A percentile compares a stretch with the other conserved stretches of the same genome.
These are phyloP conservation scores for Drosophila lacicola DNA, from an alignment of 2,888 invertebrate genomes.

Conservation along the genomic window DNA sequence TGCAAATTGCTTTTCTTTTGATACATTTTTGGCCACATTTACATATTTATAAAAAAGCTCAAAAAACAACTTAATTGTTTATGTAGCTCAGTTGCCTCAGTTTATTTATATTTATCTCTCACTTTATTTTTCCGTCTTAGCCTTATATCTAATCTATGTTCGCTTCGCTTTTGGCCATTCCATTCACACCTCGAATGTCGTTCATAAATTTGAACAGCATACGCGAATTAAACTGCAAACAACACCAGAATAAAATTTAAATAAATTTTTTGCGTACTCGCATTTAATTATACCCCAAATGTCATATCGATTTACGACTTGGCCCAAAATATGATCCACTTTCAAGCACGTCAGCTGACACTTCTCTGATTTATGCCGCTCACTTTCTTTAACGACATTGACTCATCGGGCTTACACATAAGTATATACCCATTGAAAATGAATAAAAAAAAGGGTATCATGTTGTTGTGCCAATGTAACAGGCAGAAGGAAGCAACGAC, in stretches of 20 bases:
- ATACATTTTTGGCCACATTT: neutral
- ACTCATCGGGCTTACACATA: slow-evolving; percentile 7
- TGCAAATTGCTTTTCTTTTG: too few species aligned
- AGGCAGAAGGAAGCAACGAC: too few species aligned
- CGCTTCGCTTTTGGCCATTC: slow-evolving; percentile 19
- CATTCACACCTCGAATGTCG: slow-evolving; percentile 46
- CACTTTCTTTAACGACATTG: slow-evolving; percentile 14
- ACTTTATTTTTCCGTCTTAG: slow-evolving; percentile 7
- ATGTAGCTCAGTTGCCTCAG: neutral
- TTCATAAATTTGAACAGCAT: slow-evolving; percentile 12
- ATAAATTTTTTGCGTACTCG: slow-evolving; percentile 9
- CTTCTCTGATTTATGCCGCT: slow-evolving; percentile 10
- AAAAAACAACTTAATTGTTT: slow-evolving; percentile 3
- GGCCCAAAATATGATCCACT: slow-evolving; percentile 32
- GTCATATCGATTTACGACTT: slow-evolving; percentile 34
- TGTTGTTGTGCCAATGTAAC: too few species aligned
- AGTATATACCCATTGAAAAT: neutral
- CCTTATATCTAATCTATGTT: slow-evolving; percentile 10
- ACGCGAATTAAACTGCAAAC: slow-evolving; percentile 39
- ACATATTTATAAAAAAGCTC: neutral
- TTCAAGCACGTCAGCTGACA: slow-evolving; percentile 42
- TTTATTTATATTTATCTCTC: neutral
- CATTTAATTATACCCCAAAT: slow-evolving; percentile 24
- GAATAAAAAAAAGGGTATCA: too few species aligned
- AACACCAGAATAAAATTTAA: slow-evolving; percentile 10